Evolutionary conservation across 2,797 vertebrate species (phyloP).

Genomic region (Enteromius unitaeniatus): DNA sequence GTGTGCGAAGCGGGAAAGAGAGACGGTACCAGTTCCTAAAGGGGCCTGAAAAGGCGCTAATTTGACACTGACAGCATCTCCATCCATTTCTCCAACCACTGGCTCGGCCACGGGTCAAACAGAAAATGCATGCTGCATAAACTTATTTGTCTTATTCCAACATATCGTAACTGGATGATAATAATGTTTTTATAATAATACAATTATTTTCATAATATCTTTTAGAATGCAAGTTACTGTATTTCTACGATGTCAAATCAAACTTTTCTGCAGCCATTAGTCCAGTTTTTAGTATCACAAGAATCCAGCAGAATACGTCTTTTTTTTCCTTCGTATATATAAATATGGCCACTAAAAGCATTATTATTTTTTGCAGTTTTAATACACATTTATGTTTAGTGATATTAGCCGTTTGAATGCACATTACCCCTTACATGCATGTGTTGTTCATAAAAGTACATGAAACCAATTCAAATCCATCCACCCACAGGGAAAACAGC

Average conservation of each 20-base stretch:
- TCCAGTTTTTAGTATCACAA: background rate
- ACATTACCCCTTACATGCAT: constrained; percentile 3
- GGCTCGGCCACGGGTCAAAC: no score
- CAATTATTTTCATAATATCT: no score
- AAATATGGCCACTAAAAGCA: background rate
- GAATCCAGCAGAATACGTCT: background rate
- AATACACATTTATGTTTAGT: background rate
- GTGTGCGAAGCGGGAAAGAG: no score
- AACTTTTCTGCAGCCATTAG: background rate
- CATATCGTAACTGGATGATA: no score
- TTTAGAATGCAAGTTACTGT: background rate
- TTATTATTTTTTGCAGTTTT: background rate
- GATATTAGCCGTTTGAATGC: background rate
- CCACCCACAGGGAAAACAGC: background rate
- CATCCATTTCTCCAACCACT: no score
- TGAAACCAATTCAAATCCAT: constrained; percentile 23
- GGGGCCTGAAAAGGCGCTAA: no score
- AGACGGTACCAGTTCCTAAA: no score
- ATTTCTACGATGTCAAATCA: background rate
- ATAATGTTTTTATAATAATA: no score
- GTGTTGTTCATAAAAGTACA: constrained; percentile 1
- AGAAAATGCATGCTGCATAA: no score
- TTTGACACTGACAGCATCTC: no score
- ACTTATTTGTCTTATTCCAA: no score
- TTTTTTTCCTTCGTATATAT: background rate